A percentile compares a stretch with the other conserved stretches of the same genome.
Evolutionary conservation across 2,113 vertebrate genomes (phyloP).

Genomic region (Bucco capensis): DNA sequence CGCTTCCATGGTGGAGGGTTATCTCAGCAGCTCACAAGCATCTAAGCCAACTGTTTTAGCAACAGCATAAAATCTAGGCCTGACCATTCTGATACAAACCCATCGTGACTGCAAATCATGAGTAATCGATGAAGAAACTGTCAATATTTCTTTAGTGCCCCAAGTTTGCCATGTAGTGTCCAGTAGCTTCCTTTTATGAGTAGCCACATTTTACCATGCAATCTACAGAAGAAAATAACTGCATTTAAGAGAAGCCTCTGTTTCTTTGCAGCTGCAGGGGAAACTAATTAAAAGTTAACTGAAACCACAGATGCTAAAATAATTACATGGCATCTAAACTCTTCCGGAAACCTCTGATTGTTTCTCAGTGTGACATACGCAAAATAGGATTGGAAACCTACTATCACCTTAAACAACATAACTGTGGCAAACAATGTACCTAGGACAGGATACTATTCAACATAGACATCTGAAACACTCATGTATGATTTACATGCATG

Average conservation of each 20-base stretch:
- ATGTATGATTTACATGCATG: not conserved
- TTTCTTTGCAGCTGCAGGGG: slow-evolving; percentile 29
- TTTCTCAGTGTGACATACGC: not conserved
- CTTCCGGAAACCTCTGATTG: slow-evolving; percentile 4
- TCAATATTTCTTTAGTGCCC: not conserved
- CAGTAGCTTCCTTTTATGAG: slow-evolving; percentile 3
- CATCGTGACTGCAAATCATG: not conserved
- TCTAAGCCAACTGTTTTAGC: not conserved
- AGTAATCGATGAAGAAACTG: not conserved
- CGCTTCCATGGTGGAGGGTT: not conserved
- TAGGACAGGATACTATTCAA: not conserved
- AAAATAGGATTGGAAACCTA: not conserved
- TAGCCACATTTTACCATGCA: not conserved
- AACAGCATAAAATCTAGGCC: not conserved
- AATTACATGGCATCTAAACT: slow-evolving; percentile 26
- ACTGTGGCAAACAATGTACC: not conserved
- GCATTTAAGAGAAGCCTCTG: slow-evolving; percentile 27
- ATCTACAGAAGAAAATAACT: slow-evolving; percentile 38
- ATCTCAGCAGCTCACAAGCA: not conserved
- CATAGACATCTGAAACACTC: not conserved
- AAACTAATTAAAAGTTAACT: slow-evolving; percentile 55
- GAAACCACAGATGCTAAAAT: slow-evolving; percentile 56
- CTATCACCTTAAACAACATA: not conserved
- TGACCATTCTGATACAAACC: not conserved
- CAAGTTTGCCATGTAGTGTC: not conserved